These are phyloP conservation scores for Zenarchopterus dispar DNA, from an alignment of 2,797 vertebrate species.

Conservation along the genomic window DNA sequence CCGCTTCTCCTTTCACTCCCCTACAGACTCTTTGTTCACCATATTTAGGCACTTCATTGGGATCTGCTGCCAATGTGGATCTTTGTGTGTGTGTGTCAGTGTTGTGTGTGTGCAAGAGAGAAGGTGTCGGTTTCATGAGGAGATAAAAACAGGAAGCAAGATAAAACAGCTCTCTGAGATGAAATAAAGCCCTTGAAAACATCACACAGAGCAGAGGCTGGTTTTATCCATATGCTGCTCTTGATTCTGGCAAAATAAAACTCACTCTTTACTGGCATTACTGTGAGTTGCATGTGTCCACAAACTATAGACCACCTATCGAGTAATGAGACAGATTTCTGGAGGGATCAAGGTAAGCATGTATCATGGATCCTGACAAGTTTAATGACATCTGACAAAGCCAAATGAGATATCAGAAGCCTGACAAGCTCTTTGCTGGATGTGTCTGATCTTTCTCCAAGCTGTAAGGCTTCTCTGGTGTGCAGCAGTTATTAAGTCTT, in stretches of 20 bases:
- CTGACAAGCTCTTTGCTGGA: neutral
- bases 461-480: neutral
- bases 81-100: constrained; percentile 34
- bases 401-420: neutral
- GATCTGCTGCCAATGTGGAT: constrained; percentile 68
- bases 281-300: constrained; percentile 16
- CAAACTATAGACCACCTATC: constrained; percentile 18
- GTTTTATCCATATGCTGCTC: constrained; percentile 44
- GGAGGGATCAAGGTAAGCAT: neutral
- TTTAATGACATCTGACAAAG: neutral
- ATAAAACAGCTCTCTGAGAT: constrained; percentile 70
- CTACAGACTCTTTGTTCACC: constrained; percentile 84
- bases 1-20: constrained; percentile 90
- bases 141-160: constrained; percentile 79
- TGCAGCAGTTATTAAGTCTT: no score
- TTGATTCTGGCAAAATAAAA: constrained; percentile 61
- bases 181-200: constrained; percentile 61
- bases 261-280: constrained; percentile 44
- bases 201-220: constrained; percentile 33
- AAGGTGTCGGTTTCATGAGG: constrained; percentile 78
- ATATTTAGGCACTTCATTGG: constrained; percentile 84
- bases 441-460: neutral
- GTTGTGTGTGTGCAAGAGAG: constrained; percentile 20
- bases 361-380: constrained; percentile 6
- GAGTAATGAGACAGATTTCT: neutral